These are phyloP conservation scores for Cliona cf. orientalis DNA, from an alignment of 37 sponge, comb jelly and placozoan genomes.

Conservation along the genomic window DNA sequence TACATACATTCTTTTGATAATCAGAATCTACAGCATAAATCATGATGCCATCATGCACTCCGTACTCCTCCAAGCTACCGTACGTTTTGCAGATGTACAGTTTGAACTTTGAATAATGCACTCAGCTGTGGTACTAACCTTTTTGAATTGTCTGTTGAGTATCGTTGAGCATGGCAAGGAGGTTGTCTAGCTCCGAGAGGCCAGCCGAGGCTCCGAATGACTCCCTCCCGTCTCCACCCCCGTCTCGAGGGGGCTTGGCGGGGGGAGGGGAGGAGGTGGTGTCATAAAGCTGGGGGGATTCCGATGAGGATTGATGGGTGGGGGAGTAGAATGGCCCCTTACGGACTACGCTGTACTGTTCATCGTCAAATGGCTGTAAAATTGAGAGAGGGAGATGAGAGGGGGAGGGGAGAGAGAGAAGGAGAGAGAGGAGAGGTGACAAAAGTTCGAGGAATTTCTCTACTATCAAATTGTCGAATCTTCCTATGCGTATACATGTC, in stretches of 20 bases:
- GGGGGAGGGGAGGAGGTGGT: neutral
- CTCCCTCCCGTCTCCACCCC: neutral
- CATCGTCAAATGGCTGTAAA: constrained; percentile 44
- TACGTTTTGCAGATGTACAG: too few species aligned
- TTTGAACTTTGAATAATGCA: too few species aligned
- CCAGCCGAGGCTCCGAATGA: constrained; percentile 24
- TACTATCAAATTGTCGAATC: too few species aligned
- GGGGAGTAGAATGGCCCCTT: constrained; percentile 57
- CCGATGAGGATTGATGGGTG: neutral
- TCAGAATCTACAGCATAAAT: too few species aligned
- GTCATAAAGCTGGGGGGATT: constrained; percentile 5
- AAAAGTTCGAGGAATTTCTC: too few species aligned
- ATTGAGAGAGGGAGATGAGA: neutral
- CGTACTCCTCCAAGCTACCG: too few species aligned
- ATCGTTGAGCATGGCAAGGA: constrained; percentile 57
- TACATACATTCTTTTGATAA: too few species aligned
- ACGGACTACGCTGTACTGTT: constrained; percentile 56
- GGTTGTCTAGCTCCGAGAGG: constrained; percentile 49
- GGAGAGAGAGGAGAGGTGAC: too few species aligned
- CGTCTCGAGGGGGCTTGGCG: neutral
- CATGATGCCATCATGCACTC: too few species aligned
- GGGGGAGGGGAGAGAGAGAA: too few species aligned
- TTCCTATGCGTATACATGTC: too few species aligned
- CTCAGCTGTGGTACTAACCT: neutral
- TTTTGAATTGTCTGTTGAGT: constrained; percentile 27